phyloP scores from a whole-genome alignment of 2,888 invertebrate genomes.

The Oligia latruncula region DNA sequence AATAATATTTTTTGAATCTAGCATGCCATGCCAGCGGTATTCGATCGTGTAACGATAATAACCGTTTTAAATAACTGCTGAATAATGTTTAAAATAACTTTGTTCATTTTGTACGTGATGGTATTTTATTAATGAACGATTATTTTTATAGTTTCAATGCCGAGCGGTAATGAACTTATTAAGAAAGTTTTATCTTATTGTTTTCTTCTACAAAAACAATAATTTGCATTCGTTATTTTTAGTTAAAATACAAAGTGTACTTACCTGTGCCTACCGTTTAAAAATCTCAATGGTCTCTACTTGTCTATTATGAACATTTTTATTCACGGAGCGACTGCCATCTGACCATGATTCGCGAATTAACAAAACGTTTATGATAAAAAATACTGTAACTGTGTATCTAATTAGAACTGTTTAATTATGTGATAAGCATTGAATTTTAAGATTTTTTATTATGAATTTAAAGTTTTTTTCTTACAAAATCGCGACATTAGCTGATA shows the following conservation, averaged over 20 bases:
- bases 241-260: background rate
- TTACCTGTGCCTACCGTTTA: too few species aligned
- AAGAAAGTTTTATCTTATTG: background rate
- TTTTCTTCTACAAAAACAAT: background rate
- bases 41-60: slow-evolving; percentile 47
- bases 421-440: background rate
- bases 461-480: slow-evolving; percentile 4
- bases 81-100: slow-evolving; percentile 51
- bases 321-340: background rate
- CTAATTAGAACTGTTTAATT: background rate
- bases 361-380: background rate
- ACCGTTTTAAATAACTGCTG: slow-evolving; percentile 48
- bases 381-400: background rate
- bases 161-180: slow-evolving; percentile 9
- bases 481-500: background rate
- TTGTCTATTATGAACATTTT: background rate
- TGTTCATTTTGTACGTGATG: slow-evolving; percentile 27
- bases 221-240: background rate
- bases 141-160: slow-evolving; percentile 15
- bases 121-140: slow-evolving; percentile 44
- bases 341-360: background rate
- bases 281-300: background rate
- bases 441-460: background rate
- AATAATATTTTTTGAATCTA: slow-evolving; percentile 71
- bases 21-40: slow-evolving; percentile 69